Evolutionary conservation across 2,113 vertebrate genomes (phyloP).

Genomic region (Grammomys surdaster): DNA sequence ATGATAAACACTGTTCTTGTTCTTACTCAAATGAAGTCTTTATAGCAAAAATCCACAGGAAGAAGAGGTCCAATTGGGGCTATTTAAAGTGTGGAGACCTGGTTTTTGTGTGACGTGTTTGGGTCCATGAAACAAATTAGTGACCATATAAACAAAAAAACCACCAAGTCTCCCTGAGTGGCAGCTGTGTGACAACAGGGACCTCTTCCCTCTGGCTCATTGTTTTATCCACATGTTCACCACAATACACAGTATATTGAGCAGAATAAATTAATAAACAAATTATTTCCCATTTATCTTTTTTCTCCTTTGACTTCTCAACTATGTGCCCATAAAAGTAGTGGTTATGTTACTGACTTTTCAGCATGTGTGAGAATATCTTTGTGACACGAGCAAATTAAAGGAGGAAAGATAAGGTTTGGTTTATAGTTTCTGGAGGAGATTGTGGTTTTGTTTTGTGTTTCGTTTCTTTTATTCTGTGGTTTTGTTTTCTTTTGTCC

Average conservation of each 20-base stretch:
- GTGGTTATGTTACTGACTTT: neutral
- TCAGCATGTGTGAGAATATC: no score
- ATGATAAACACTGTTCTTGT: neutral
- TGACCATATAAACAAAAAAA: neutral
- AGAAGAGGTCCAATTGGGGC: neutral
- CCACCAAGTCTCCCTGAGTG: neutral
- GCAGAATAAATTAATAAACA: neutral
- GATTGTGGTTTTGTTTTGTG: neutral
- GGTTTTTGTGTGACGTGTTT: neutral
- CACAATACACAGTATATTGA: neutral
- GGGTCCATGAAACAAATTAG: neutral
- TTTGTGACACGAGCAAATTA: neutral
- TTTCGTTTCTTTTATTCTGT: neutral
- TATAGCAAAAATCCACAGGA: neutral
- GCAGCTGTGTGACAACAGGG: neutral
- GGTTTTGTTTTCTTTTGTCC: neutral
- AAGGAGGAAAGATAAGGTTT: neutral
- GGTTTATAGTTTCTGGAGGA: neutral
- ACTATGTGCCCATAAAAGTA: neutral
- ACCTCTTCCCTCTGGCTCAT: neutral
- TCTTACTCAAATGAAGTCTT: neutral
- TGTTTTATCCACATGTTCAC: neutral
- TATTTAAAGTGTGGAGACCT: neutral
- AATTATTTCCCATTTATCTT: neutral
- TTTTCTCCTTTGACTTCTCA: neutral